Evolutionary conservation across 2,797 vertebrate genomes (phyloP), one percentile per base, ranked within the genome.

Genomic region (Cossypha caffra): DNA sequence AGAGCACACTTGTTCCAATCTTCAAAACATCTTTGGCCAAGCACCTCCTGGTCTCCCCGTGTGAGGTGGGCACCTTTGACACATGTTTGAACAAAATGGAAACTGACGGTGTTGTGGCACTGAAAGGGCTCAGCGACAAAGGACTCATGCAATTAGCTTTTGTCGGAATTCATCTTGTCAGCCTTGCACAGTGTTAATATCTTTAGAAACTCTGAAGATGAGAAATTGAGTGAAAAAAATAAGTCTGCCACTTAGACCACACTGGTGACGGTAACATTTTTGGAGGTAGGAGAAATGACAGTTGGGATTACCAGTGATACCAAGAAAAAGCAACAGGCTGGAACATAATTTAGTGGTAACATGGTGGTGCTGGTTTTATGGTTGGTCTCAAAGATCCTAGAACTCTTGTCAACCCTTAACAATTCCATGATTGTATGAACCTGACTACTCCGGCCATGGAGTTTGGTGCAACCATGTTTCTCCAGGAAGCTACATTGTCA

Each of bases 151-250:
- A 98, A 97, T 98, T 98, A 98, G 94, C 96, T 96, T 95, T 93
- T 98, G 97, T 98, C 96, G 11, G 96, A 98, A 97, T 97, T 98
- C 97, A 98, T 98, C 91, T 86, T 95, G 97, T 98, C 97, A 98
- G 61, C 7, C 45, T 73, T 50, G 61, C 52, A 38, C 1, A 1
- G 43, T 29, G 62, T 92, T 93, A 78, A 91, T 93, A 68, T 82
- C 92, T 94, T 95, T 64, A 58, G 66, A 94, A 97, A 93, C 77
- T 93, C 72, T 63, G 86, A 92, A 61, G 91, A 93, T 54, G 72
- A 89, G 77, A 90, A 85, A 52, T 38, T 79, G 80, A 68, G 25
- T 3, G 16, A 42, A 26, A 62, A 89, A 86, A 63, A 75, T 16
- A 2, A 0, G 2, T 10, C 4, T 63, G 54, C 26, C 42, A 29